Base-by-base conservation (phyloP, 2,113 vertebrate species). In the Paraplagusia blochii region DNA sequence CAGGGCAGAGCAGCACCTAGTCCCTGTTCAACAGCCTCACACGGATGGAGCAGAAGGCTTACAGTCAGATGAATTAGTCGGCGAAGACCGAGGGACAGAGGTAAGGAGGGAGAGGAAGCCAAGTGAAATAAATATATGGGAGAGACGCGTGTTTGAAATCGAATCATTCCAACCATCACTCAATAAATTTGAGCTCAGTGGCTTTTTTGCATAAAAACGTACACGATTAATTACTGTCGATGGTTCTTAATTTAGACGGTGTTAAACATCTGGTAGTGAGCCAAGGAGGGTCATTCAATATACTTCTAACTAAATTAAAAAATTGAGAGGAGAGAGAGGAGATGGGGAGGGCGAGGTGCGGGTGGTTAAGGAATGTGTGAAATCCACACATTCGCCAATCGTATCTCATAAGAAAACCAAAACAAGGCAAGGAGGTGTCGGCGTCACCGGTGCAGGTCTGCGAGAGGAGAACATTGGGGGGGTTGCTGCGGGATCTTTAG, bases 241-340 rank as follows among this genome's bases (percentile, higher is more conserved):
- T 94, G 90, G 93, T 92, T 94, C 91, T 94, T 96, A 94, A 98
- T 96, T 96, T 96, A 93, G 92, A 94, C 90, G 91, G 93, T 94
- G 93, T 96, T 95, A 94, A 96, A 93, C 95, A 98, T 98, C 94
- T 98, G 95, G 92, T 96, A 93, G 89, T 85, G 91, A 94, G 92
- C 90, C 90, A 92, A 95, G 94, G 90, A 91, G 93, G 94, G 94
- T 95, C 94, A 97, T 97, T 97, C 91, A 95, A 95, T 95, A 96
- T 97, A 88, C 93, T 95, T 96, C 93, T 91, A 92, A 92, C 91
- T 92, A 94, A 96, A 98, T 96, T 93, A 96, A 91, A 86, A 64
- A 17, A 33, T 72, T 62, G 36, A 78, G 88, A 89, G 80, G 53
- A 46, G 55, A 72, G 55, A 72, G 66, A 62, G 61, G 71, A 53